Conservation (phyloP, 1,140 invertebrate species). For the Caerostris darwini region DNA sequence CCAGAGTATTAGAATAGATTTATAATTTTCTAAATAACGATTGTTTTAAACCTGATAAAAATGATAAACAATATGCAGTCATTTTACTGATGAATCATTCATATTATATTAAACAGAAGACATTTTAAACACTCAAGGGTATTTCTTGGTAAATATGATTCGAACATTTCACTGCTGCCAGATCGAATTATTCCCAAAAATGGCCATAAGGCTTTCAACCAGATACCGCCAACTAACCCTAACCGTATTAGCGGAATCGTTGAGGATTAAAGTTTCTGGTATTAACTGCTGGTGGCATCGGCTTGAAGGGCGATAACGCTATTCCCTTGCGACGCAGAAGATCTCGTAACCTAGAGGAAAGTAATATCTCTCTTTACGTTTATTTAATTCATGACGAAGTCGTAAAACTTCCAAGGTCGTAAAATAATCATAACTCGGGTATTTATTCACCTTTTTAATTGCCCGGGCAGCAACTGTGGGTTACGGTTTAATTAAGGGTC, state of each 20-base stretch:
- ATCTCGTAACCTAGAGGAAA: not conserved
- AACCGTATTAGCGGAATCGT: not conserved
- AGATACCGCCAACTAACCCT: not conserved
- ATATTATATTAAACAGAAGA: too few species aligned
- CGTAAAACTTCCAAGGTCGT: slow-evolving; percentile 47
- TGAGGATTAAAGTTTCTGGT: not conserved
- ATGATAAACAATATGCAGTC: too few species aligned
- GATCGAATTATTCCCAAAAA: not conserved
- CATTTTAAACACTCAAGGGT: too few species aligned
- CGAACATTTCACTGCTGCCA: not conserved
- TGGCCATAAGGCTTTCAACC: not conserved
- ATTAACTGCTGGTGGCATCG: not conserved
- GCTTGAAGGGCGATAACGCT: not conserved
- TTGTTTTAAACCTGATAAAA: too few species aligned
- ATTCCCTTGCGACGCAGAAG: not conserved
- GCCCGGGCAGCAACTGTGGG: not conserved
- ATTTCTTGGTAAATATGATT: not conserved
- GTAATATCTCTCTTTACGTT: not conserved
- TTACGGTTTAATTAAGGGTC: slow-evolving; percentile 24
- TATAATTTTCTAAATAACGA: too few species aligned
- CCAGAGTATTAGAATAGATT: too few species aligned
- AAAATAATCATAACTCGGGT: slow-evolving; percentile 48
- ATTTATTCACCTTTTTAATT: slow-evolving; percentile 55
- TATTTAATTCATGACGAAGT: slow-evolving; percentile 12
- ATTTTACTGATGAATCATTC: too few species aligned